Conservation (phyloP, 2,113 vertebrate species). For the Labrus mixtus region DNA sequence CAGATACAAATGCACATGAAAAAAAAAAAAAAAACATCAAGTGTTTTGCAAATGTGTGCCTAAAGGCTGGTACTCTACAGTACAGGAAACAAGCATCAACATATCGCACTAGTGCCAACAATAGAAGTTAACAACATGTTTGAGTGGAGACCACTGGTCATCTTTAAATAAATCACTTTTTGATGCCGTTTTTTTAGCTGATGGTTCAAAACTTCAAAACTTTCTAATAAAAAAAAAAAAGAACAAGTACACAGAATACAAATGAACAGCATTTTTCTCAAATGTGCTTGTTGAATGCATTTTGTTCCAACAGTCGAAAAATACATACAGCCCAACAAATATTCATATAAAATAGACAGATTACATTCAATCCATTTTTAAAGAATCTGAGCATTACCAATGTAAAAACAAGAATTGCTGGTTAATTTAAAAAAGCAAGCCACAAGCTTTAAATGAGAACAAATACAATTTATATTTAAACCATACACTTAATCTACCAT, state of each 20-base stretch:
- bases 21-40: constrained; percentile 41
- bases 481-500: constrained; percentile 9
- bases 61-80: constrained; percentile 43
- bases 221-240: constrained; percentile 12
- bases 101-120: constrained; percentile 49
- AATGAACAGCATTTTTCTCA: background rate
- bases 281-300: background rate
- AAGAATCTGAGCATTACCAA: constrained; percentile 18
- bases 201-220: constrained; percentile 10
- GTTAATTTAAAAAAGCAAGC: constrained; percentile 11
- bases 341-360: constrained; percentile 53
- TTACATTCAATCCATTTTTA: constrained; percentile 40
- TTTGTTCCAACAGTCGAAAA: constrained; percentile 27
- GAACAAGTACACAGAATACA: constrained; percentile 35
- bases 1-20: constrained; percentile 47
- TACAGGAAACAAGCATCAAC: constrained; percentile 46
- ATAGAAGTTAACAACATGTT: constrained; percentile 12
- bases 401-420: constrained; percentile 25
- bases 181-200: constrained; percentile 9
- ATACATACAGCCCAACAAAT: constrained; percentile 38
- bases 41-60: constrained; percentile 58
- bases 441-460: constrained; percentile 30
- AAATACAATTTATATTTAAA: constrained; percentile 7
- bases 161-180: constrained; percentile 2
- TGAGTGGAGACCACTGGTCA: constrained; percentile 21